Base-by-base conservation (phyloP, 2,888 invertebrate species). In the Brachyopa scutellaris region DNA sequence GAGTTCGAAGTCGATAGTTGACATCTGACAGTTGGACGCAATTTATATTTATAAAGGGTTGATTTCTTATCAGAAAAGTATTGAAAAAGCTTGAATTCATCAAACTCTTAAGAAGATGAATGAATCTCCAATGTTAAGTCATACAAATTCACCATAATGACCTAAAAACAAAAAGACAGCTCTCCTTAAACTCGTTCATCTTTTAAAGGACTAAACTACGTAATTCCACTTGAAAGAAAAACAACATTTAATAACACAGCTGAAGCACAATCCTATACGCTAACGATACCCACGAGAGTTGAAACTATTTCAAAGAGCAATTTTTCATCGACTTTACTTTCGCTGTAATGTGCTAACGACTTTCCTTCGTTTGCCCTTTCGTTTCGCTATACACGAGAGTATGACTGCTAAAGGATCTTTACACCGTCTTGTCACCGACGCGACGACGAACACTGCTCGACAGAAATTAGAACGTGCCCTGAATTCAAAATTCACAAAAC, bases 401-500 rank as follows among this genome's bases (percentile, higher is more conserved):
- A n/a, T n/a, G 42, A 70, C 51, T 59, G 9, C 8, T 17, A 42
- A 19, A 15, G 40, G 38, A 40, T 33, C 45, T n/a, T n/a, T 49
- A 31, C 76, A 76, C 26, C 23, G 21, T 66, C 62, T 57, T 62
- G 42, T 47, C 67, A 42, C 29, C 26, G n/a, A 26, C 26, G 6
- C 4, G 6, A 26, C 26, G 3, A 3, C 3, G 55, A 76, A 77
- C 59, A 61, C 40, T 38, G 31, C 66, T 61, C 47, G 36, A 31
- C 61, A 53, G 19, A 62, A 67, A 78, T 62, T 61, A 73, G 61
- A 57, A 83, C 78, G 83, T 83, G 83, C 51, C 36, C 13, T 72
- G 83, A 83, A 83, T 83, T 49, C 38, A 26, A 73, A 83, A 70
- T 66, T 64, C n/a, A 59, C 62, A 70, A 72, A 70, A 78, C 61